Base-by-base conservation (phyloP, 2,888 invertebrate genomes). In the Antheraea yamamai region DNA sequence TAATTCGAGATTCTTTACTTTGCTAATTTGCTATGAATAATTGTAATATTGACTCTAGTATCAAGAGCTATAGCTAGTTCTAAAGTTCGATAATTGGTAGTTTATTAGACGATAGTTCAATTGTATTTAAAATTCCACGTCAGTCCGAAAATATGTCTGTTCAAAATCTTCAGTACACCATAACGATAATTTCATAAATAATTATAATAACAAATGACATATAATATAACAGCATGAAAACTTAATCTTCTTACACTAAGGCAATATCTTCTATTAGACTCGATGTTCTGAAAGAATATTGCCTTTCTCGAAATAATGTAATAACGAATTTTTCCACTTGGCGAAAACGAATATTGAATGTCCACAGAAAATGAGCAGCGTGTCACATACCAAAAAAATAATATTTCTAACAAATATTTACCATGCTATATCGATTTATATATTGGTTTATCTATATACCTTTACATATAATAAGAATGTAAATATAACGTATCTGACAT, bases 211-310 rank as follows among this genome's bases (percentile, higher is more conserved):
- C 39, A 66, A 66, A 14, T 66, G 16, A 74, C 47, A 76, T 74
- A 70, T 73, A 75, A 75, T 75, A 74, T 51, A 47, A 47, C 47
- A 75, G 74, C 81, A 78, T 78, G 79, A 77, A 74, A 81, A 72
- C 75, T 73, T 76, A 76, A 76, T 78, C 66, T 73, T 73, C 76
- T 71, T 71, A 47, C 30, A 68, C 71, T 72, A 75, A 72, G 61
- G 47, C 47, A 75, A 58, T 71, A 39, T 30, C 39, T 75, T 64
- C 61, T 72, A 26, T 64, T 74, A n/a, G 51, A 58, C 72, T 72
- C 61, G 51, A 72, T 47, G 72, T 26, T 26, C 61, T 47, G 26
- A 58, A 61, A 75, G 71, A 71, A 74, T 70, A 74, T 68, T 74
- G 61, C 58, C 71, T 74, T 75, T 47, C 72, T 8, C 72, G 72